Evolutionary conservation across 2,888 invertebrate genomes (phyloP).

Genomic region (Ptilodon capucinus): DNA sequence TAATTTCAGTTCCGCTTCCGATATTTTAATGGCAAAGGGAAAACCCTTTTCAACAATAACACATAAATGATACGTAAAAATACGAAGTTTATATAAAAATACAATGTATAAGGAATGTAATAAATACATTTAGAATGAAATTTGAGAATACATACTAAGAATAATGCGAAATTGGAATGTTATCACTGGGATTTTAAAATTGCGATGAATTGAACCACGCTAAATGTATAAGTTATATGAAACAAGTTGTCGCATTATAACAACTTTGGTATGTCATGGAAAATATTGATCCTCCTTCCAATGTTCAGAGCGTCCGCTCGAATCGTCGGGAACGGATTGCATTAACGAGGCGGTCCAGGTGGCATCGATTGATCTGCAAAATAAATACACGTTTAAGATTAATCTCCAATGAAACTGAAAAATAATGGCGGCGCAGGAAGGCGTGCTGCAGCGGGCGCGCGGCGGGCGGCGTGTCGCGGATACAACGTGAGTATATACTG

Average conservation of each 20-base stretch:
- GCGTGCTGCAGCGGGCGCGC: constrained; percentile 96
- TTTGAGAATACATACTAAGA: constrained; percentile 12
- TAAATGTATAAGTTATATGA: constrained; percentile 3
- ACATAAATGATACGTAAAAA: constrained; percentile 3
- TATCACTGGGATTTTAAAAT: constrained; percentile 34
- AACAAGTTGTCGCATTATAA: constrained; percentile 31
- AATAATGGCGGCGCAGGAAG: constrained; percentile 94
- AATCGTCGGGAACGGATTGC: not conserved
- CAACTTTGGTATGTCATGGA: constrained; percentile 51
- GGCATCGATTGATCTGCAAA: constrained; percentile 28
- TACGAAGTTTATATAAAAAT: not conserved
- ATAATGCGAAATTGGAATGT: constrained; percentile 39
- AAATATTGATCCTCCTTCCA: constrained; percentile 10
- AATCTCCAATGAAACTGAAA: no score
- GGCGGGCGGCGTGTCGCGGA: constrained; percentile 96
- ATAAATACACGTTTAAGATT: no score
- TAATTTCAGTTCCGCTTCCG: constrained; percentile 8
- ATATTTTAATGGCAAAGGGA: constrained; percentile 34
- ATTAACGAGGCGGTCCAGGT: constrained; percentile 27
- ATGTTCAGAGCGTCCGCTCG: not conserved
- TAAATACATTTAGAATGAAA: constrained; percentile 27
- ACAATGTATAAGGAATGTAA: constrained; percentile 38
- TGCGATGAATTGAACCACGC: constrained; percentile 4
- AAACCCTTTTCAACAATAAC: constrained; percentile 8
- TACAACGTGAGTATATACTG: constrained; percentile 87